Evolutionary conservation across 2,113 vertebrate species (phyloP), one percentile per base, ranked within the genome.

Genomic region (Osmerus eperlanus): DNA sequence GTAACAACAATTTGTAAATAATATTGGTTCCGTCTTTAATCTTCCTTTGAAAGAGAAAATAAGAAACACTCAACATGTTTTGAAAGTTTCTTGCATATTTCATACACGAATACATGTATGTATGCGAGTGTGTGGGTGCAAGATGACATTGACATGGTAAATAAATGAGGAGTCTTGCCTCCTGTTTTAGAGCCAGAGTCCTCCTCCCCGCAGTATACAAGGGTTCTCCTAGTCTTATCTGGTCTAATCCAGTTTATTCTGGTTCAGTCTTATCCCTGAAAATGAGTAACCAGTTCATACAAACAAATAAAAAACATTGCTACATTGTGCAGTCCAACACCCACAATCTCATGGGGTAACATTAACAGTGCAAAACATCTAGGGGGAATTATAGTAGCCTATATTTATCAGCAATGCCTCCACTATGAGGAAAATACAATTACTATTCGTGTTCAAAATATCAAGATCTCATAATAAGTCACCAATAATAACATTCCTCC

Each of bases 81-180:
- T 66, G 68, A 67, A 85, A 81, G 83, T 51, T 64, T 65, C 83
- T 84, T 87, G 82, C 86, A 89, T 85, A 77, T 84, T 87, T 88
- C 79, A 83, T 83, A 80, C 41, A 78, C 65, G 74, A 74, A 71
- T 83, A 80, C 81, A 79, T 83, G 66, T 63, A 78, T 28, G 21
- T 75, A 72, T 81, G 73, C 2, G 60, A 75, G 81, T 60, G 65
- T 19, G 85, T 69, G 80, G 61, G 73, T 19, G 80, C 58, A 78
- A 78, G 78, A 78, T 77, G 29, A 68, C 70, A 73, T 16, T 63
- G 78, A 81, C 79, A 72, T 83, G 80, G 84, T 86, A 61, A 83
- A 88, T 88, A 85, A 89, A 85, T 89, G 52, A 88, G 87, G 81
- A 69, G 76, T 73, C 68, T 70, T 74, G 74, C 80, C 75, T 85